Percentiles rank a stretch among this genome's conserved stretches.
phyloP scores from a whole-genome alignment of 2,113 vertebrate species.

The Brachyistius frenatus region DNA sequence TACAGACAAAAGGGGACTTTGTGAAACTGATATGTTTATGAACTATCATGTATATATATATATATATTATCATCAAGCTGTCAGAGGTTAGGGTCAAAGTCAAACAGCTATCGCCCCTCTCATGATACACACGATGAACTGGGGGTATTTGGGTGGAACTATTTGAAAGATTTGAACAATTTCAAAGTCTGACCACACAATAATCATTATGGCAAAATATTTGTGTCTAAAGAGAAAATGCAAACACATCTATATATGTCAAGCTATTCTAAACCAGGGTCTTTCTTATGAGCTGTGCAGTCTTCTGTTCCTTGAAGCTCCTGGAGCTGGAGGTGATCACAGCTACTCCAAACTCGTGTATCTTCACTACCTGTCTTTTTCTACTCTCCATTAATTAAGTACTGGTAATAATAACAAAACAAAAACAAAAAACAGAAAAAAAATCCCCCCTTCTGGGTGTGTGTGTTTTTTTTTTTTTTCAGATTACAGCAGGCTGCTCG shows the following conservation, averaged over 20 bases:
- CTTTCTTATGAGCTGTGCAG: slow-evolving; percentile 8
- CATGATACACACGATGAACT: slow-evolving; percentile 16
- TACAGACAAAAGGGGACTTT: slow-evolving; percentile 16
- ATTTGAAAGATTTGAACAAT: neutral
- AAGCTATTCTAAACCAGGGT: neutral
- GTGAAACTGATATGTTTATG: slow-evolving; percentile 56
- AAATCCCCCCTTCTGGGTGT: neutral
- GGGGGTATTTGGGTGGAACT: slow-evolving; percentile 9
- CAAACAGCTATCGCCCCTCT: slow-evolving; percentile 13
- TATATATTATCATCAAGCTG: slow-evolving; percentile 30
- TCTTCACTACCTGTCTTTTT: neutral
- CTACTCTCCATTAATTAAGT: neutral
- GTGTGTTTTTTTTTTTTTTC: neutral
- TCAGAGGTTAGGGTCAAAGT: slow-evolving; percentile 7
- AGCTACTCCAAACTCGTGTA: neutral
- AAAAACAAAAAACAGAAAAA: too few species aligned
- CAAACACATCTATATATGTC: slow-evolving; percentile 1
- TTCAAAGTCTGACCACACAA: slow-evolving; percentile 2
- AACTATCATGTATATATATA: slow-evolving; percentile 15
- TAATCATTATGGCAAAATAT: slow-evolving; percentile 1
- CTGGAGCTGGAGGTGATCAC: neutral
- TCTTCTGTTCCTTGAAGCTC: slow-evolving; percentile 9
- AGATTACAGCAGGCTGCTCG: slow-evolving; percentile 6
- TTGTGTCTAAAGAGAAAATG: slow-evolving; percentile 26
- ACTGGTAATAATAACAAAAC: neutral